Base-by-base conservation (phyloP, 2,888 invertebrate genomes). In the Elaeidobius kamerunicus region DNA sequence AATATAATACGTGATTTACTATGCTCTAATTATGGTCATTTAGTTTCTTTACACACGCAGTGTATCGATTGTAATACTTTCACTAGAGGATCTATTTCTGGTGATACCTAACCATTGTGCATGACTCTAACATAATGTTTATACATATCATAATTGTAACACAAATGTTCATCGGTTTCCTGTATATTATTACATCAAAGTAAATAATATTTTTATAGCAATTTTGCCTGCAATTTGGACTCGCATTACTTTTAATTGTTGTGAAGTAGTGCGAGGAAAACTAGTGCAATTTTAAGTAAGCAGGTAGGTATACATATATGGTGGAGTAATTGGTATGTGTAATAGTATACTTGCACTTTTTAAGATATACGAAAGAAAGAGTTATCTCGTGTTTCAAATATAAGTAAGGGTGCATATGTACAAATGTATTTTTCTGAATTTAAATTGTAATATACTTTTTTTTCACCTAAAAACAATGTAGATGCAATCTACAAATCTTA, bases 41-140 rank as follows among this genome's bases (percentile, higher is more conserved):
- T 55, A 41, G 50, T 55, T 55, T 46, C 55, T 55, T 55, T 50
- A 41, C 27, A 55, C 55, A 46, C 49, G 50, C 49, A 55, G 19
- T 30, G 50, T 50, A 55, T 55, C 50, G 50, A 55, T 48, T 53
- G 48, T 54, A 35, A 30, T 49, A 54, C 54, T 54, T 54, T 54
- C 54, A 54, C 54, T 49, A 17, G 34, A 7, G 47, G 47, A 42
- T 53, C 48, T 44, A 44, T 54, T 54, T 43, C 49, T 43, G 54
- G 44, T 54, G 48, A 54, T 54, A 54, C 32, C 38, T n/a, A n/a
- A n/a, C n/a, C 40, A 48, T 44, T 39, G 48, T 54, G 54, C 49
- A 49, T 44, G 43, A 54, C 49, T 40, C 34, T 12, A 52, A 19
- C 39, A 43, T 43, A 27, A 48, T 44, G 41, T 43, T 51, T 39